Conservation (phyloP, 2,113 vertebrate genomes). For the Gobius niger region DNA sequence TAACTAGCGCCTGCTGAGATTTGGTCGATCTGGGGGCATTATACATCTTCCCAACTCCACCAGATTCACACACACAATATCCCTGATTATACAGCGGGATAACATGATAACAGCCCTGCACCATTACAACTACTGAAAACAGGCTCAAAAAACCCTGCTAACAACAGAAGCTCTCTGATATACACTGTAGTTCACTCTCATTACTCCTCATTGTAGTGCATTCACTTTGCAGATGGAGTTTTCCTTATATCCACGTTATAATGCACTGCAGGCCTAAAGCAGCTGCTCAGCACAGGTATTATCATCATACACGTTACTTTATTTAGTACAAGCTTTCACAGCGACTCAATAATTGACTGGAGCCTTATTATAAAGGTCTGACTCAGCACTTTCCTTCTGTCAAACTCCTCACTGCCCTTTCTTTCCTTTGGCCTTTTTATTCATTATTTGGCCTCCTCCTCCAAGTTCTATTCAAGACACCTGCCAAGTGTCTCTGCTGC, state of each 20-base stretch:
- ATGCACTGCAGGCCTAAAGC: too few species aligned
- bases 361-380: constrained; percentile 40
- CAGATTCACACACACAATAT: constrained; percentile 25
- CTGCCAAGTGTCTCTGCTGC: constrained; percentile 7
- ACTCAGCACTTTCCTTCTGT: constrained; percentile 46
- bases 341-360: not conserved
- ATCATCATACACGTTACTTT: too few species aligned
- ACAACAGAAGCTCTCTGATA: constrained; percentile 8
- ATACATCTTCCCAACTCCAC: constrained; percentile 57
- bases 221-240: too few species aligned
- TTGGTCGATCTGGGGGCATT: constrained; percentile 56
- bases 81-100: constrained; percentile 32
- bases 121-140: constrained; percentile 36
- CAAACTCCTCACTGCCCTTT: constrained; percentile 8
- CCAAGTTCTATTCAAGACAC: constrained; percentile 4
- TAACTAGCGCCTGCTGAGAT: constrained; percentile 41
- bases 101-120: constrained; percentile 38
- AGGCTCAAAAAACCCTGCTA: constrained; percentile 28
- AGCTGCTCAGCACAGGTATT: too few species aligned
- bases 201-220: too few species aligned
- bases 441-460: constrained; percentile 7
- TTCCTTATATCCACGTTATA: too few species aligned
- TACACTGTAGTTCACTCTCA: too few species aligned
- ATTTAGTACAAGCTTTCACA: too few species aligned
- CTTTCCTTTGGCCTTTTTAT: not conserved